Conservation (phyloP, 2,888 invertebrate genomes). For the Dione vanillae region DNA sequence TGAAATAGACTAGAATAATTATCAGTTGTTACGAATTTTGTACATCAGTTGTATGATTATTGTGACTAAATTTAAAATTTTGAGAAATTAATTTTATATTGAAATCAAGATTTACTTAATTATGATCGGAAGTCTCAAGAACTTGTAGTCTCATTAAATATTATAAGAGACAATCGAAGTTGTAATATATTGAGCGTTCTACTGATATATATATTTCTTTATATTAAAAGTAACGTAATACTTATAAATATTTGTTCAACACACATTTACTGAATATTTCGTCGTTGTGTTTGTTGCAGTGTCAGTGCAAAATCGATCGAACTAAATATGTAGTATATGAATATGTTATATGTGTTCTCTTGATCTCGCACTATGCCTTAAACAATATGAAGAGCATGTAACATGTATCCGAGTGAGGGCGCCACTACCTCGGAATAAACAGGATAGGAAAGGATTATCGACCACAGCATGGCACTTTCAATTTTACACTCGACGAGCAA, state of each 20-base stretch:
- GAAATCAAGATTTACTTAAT: background rate
- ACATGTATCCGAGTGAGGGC: constrained; percentile 41
- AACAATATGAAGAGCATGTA: constrained; percentile 33
- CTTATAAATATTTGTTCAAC: constrained; percentile 45
- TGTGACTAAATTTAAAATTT: background rate
- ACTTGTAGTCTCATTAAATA: constrained; percentile 10
- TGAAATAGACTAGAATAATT: constrained; percentile 13
- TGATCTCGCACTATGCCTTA: constrained; percentile 38
- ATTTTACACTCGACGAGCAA: constrained; percentile 71
- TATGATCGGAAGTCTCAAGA: background rate
- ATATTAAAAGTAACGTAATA: constrained; percentile 35
- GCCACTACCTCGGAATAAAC: constrained; percentile 39
- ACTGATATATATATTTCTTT: constrained; percentile 48
- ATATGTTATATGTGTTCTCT: constrained; percentile 64
- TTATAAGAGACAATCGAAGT: constrained; percentile 62
- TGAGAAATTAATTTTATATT: background rate
- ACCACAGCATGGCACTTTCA: constrained; percentile 84
- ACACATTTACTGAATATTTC: constrained; percentile 53
- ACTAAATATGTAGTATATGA: constrained; percentile 70
- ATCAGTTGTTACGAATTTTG: constrained; percentile 23
- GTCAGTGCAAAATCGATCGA: constrained; percentile 87
- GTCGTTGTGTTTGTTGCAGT: constrained; percentile 74
- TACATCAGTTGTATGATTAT: constrained; percentile 12
- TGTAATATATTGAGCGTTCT: constrained; percentile 74
- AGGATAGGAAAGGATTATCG: constrained; percentile 72